These are phyloP conservation scores for Paedocypris sp. DNA, from an alignment of 2,113 vertebrate species.

Conservation along the genomic window DNA sequence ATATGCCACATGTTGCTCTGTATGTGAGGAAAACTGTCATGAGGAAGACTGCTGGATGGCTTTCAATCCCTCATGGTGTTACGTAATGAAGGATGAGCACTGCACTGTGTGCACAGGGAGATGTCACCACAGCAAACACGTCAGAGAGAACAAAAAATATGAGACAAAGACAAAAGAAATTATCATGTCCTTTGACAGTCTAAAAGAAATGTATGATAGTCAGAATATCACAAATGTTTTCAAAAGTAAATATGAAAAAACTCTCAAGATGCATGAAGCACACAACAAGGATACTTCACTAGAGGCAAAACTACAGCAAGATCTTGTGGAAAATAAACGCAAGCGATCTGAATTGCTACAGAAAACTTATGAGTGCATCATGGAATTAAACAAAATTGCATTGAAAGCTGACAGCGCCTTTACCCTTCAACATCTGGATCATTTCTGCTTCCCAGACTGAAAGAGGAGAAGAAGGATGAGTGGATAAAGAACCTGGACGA, in stretches of 20 bases:
- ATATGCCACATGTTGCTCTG: background rate
- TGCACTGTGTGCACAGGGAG: conserved; percentile 12
- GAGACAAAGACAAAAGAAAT: background rate
- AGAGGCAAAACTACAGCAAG: background rate
- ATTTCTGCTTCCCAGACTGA: conserved; percentile 18
- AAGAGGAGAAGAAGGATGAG: background rate
- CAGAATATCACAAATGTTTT: too few species aligned
- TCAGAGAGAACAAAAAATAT: conserved; percentile 6
- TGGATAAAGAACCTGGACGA: background rate
- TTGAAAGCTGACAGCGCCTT: conserved; percentile 12
- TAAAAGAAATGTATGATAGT: background rate
- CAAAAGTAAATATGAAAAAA: too few species aligned
- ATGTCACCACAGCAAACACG: conserved; percentile 4
- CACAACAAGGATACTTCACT: too few species aligned
- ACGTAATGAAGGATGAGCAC: background rate
- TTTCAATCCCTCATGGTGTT: background rate
- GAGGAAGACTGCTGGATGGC: background rate
- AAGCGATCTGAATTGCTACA: background rate
- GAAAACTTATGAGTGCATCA: background rate
- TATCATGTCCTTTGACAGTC: background rate
- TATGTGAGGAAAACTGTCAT: conserved; percentile 22
- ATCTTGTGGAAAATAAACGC: background rate
- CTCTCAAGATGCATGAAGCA: too few species aligned
- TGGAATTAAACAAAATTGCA: conserved; percentile 10
- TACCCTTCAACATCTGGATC: conserved; percentile 8